Evolutionary conservation across 92 coral and sea anemone genomes (phyloP).

Genomic region (Porites divaricata): DNA sequence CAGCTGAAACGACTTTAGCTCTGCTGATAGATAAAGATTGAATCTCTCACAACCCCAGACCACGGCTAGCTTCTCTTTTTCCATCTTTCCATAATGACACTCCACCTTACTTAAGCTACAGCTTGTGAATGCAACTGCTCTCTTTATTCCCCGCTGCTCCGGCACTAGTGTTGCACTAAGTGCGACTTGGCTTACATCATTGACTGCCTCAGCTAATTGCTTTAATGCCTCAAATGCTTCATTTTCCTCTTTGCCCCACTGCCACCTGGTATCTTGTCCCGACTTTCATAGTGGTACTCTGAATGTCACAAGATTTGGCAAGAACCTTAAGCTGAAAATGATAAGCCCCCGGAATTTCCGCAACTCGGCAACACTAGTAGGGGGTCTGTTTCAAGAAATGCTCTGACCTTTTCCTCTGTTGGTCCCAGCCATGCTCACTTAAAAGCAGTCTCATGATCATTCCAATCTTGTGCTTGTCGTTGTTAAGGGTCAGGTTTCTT

Average conservation of each 20-base stretch:
- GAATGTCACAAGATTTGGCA: constrained; percentile 20
- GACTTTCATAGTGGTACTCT: background rate
- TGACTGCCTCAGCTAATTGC: too few relatives aligned
- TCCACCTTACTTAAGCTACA: background rate
- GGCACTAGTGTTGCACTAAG: too few relatives aligned
- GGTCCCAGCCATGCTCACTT: too few relatives aligned
- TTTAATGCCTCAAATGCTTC: too few relatives aligned
- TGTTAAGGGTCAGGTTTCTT: too few relatives aligned
- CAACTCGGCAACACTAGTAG: too few relatives aligned
- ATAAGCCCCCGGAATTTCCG: too few relatives aligned
- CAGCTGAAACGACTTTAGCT: constrained; percentile 3
- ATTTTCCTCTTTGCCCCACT: too few relatives aligned
- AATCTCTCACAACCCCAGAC: too few relatives aligned
- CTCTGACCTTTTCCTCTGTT: too few relatives aligned
- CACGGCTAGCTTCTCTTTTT: background rate
- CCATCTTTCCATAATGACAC: background rate
- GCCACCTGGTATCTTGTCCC: background rate
- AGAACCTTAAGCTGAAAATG: constrained; percentile 16
- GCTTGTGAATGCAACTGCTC: background rate
- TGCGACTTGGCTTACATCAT: too few relatives aligned
- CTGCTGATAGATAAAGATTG: background rate
- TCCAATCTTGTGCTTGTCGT: background rate
- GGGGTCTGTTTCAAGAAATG: too few relatives aligned
- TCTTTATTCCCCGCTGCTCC: background rate
- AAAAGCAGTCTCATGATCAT: background rate